Conservation (phyloP, 2,888 invertebrate species). For the Sesamia inferens region DNA sequence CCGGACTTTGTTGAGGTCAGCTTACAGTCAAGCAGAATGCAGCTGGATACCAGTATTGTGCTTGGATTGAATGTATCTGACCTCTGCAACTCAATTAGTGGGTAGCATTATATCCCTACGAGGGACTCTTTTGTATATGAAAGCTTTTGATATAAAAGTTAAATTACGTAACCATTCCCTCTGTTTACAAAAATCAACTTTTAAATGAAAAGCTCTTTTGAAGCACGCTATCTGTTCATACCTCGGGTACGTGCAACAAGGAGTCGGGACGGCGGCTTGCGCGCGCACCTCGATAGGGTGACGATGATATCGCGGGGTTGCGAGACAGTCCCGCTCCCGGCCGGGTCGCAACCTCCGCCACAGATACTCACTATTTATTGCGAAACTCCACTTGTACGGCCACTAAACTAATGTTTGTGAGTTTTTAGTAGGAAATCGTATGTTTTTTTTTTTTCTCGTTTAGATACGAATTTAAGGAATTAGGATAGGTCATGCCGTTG, state of each 20-base stretch:
- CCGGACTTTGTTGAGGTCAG: too few species aligned
- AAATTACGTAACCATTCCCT: background rate
- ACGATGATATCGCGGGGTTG: slow-evolving; percentile 62
- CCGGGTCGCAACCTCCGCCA: slow-evolving; percentile 57
- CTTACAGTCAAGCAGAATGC: background rate
- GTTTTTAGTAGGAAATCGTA: slow-evolving; percentile 15
- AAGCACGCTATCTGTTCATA: slow-evolving; percentile 60
- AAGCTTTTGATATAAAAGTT: background rate
- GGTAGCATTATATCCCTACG: background rate
- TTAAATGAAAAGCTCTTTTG: background rate
- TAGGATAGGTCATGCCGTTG: background rate
- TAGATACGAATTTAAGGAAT: background rate
- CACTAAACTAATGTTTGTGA: slow-evolving; percentile 35
- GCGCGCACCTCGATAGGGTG: slow-evolving; percentile 77
- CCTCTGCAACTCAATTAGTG: background rate
- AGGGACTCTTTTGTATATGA: background rate
- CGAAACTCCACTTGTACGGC: slow-evolving; percentile 42
- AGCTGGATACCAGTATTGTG: background rate
- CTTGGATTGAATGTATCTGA: background rate
- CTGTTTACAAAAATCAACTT: background rate
- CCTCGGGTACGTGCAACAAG: slow-evolving; percentile 52
- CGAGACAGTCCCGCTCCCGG: slow-evolving; percentile 61
- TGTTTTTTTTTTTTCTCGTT: background rate
- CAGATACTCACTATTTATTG: slow-evolving; percentile 55
- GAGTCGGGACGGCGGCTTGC: slow-evolving; percentile 70